Conservation (phyloP, 2,888 invertebrate genomes). For the Mythimna pallens region DNA sequence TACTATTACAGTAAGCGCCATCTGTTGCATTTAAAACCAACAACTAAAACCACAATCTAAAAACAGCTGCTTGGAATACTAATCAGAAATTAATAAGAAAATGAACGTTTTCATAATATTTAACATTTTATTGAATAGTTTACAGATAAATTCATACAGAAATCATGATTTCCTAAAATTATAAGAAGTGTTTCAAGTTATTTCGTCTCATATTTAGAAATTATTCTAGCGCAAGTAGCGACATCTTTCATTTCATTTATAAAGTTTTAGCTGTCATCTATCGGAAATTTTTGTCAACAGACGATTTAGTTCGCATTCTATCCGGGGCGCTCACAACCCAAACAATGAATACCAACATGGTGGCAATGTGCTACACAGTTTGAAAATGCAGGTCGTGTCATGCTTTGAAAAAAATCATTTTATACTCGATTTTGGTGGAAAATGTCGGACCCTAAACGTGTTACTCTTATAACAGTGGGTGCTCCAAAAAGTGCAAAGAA, state of each 20-base stretch:
- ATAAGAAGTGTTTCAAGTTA: not conserved
- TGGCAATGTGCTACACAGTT: constrained; percentile 91
- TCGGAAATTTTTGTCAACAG: constrained; percentile 55
- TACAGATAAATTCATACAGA: not conserved
- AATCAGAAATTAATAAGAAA: not conserved
- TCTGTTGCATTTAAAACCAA: constrained; percentile 50
- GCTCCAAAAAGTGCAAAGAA: constrained; percentile 93
- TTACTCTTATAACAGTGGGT: constrained; percentile 93
- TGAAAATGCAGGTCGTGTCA: constrained; percentile 91
- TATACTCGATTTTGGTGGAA: constrained; percentile 91
- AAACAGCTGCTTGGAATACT: constrained; percentile 5
- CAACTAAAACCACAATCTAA: not conserved
- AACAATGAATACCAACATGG: constrained; percentile 91
- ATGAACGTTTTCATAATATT: not conserved
- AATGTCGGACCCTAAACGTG: constrained; percentile 94
- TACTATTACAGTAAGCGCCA: constrained; percentile 44
- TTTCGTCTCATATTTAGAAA: not conserved
- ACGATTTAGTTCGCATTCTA: constrained; percentile 75
- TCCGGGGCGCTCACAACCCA: constrained; percentile 90
- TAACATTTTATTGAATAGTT: too few relatives aligned
- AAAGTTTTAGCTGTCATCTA: constrained; percentile 70
- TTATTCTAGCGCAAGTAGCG: constrained; percentile 13
- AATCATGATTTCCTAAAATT: not conserved
- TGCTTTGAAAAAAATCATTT: constrained; percentile 91
- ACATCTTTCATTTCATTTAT: constrained; percentile 46